Percentiles rank a stretch among this genome's conserved stretches.
Conservation (phyloP, 2,888 invertebrate genomes). For the Nomada flava region DNA sequence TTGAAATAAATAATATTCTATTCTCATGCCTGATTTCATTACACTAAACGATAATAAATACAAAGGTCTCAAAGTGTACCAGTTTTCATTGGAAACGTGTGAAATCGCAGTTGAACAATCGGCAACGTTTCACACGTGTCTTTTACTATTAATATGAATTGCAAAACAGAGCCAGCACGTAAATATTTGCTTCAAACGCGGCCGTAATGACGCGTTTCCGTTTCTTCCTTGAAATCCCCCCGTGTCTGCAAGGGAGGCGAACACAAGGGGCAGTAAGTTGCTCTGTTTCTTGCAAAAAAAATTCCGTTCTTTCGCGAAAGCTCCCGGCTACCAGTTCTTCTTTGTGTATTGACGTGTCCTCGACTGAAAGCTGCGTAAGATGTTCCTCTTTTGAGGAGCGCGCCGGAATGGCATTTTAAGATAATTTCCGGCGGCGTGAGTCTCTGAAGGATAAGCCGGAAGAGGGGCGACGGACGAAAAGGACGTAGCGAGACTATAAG, state of each 20-base stretch:
- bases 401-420: constrained; percentile 49
- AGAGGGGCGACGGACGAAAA: constrained; percentile 8
- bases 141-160: no score
- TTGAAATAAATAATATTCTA: no score
- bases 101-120: neutral
- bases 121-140: neutral
- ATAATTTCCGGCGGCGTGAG: constrained; percentile 56
- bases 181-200: neutral
- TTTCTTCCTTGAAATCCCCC: constrained; percentile 11
- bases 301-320: constrained; percentile 23
- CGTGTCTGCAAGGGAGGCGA: neutral
- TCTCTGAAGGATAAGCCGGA: constrained; percentile 41
- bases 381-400: constrained; percentile 39
- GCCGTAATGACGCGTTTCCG: neutral
- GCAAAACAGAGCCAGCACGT: no score
- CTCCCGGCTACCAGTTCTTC: constrained; percentile 6
- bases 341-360: constrained; percentile 39
- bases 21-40: no score
- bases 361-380: constrained; percentile 61
- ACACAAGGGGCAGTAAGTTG: constrained; percentile 34
- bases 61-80: no score
- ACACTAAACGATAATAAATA: no score
- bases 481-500: constrained; percentile 2
- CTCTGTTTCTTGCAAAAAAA: constrained; percentile 9
- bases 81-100: no score